Evolutionary conservation across 1,140 invertebrate genomes (phyloP).

Genomic region (Pemphigus obesinymphae): DNA sequence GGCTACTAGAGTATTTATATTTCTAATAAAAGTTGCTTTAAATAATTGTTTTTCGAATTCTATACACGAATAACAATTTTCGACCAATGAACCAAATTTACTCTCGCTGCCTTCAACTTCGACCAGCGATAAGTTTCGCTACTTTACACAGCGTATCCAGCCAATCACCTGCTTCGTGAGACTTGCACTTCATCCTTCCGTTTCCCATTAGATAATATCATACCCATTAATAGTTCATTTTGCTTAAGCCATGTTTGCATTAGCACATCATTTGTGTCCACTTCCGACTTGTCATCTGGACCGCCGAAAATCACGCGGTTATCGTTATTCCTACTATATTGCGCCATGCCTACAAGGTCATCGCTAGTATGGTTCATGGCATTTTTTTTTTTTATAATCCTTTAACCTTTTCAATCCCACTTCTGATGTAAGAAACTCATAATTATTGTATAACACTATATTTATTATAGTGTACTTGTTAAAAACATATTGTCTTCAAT

Average conservation of each 20-base stretch:
- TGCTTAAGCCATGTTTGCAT: not conserved
- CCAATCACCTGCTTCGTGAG: not conserved
- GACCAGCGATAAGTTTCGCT: not conserved
- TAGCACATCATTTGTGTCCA: not conserved
- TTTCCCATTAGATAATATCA: not conserved
- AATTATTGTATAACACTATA: too few relatives aligned
- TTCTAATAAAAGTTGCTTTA: not conserved
- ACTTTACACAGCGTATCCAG: not conserved
- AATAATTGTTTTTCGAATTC: constrained; percentile 2
- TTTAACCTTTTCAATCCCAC: too few relatives aligned
- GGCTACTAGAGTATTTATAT: not conserved
- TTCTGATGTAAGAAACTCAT: too few relatives aligned
- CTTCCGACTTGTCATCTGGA: not conserved
- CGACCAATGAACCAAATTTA: not conserved
- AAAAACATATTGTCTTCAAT: too few relatives aligned
- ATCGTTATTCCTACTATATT: not conserved
- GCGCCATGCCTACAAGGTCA: not conserved
- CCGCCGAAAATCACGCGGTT: not conserved
- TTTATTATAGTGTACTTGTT: too few relatives aligned
- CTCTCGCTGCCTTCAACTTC: not conserved
- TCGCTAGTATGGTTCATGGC: too few relatives aligned
- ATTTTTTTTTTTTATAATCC: too few relatives aligned
- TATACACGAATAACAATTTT: not conserved
- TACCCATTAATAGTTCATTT: not conserved
- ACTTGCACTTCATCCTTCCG: not conserved